phyloP scores from a whole-genome alignment of 2,888 invertebrate species.

The Conops quadrifasciatus region DNA sequence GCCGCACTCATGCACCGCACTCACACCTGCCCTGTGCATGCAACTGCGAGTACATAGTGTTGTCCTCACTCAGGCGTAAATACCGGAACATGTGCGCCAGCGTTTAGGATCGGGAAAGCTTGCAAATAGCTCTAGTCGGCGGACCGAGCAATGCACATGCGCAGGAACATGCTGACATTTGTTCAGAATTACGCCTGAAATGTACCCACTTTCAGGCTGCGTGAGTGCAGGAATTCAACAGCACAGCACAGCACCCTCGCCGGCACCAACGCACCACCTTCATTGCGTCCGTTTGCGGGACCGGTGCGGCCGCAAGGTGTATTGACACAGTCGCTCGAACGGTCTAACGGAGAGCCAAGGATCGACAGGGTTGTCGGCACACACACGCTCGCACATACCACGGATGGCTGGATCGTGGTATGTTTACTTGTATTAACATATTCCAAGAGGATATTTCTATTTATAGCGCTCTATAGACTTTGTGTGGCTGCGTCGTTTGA shows the following conservation, averaged over 20 bases:
- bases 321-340: slow-evolving; percentile 7
- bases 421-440: too few species aligned
- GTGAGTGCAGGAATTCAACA: neutral
- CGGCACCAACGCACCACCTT: slow-evolving; percentile 5
- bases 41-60: slow-evolving; percentile 2
- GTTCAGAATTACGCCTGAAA: neutral
- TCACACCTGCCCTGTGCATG: neutral
- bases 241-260: neutral
- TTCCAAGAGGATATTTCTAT: too few species aligned
- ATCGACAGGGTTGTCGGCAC: neutral
- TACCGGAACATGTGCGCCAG: slow-evolving; percentile 11
- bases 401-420: neutral
- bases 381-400: neutral
- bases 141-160: slow-evolving; percentile 16
- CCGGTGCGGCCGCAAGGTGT: slow-evolving; percentile 23
- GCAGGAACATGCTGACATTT: slow-evolving; percentile 10
- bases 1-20: too few species aligned
- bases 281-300: slow-evolving; percentile 15
- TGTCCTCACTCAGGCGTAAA: slow-evolving; percentile 31
- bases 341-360: neutral
- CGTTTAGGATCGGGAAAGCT: slow-evolving; percentile 14
- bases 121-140: neutral
- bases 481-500: neutral
- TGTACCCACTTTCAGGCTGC: too few species aligned
- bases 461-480: too few species aligned